Base-by-base conservation (phyloP, 2,888 invertebrate species). In the Rhingia campestris region DNA sequence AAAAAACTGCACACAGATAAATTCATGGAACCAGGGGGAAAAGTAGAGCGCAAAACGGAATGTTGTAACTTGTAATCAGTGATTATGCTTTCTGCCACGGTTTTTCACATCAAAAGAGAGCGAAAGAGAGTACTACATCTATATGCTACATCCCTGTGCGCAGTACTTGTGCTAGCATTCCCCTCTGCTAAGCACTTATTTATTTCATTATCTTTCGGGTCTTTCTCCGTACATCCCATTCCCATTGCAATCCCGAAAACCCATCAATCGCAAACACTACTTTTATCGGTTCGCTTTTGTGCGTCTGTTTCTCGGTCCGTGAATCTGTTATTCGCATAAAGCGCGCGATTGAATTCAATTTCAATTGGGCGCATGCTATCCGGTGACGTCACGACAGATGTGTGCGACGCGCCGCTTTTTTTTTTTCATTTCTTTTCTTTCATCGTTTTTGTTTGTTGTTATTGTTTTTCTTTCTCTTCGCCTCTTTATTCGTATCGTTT, bases 371-470 rank as follows among this genome's bases (percentile, higher is more conserved):
- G 79, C 79, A 79, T 79, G 79, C 79, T 64, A 72, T 69, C 64
- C 79, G 43, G 45, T 79, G 79, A 79, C 79, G 79, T 79, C 79
- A 79, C 72, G 79, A 79, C 79, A 79, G 79, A 64, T 79, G 79
- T 79, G 64, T 66, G 12, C 64, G 43, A 66, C 64, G 41, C 51
- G 53, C 14, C 66, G 49, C n/a, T 67, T 59, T 59, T 49, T 59
- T 66, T 59, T 66, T 58, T 9, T 22, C 22, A 0, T 22, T 47
- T 4, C 10, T n/a, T 30, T 49, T 32, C 10, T 7, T 14, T 41
- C 32, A 4, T 45, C 22, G 22, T 22, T 22, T 22, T 22, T 22
- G 22, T 22, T 22, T 22, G 22, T 22, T 22, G 22, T 22, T 22
- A 22, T 22, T 22, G 22, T 45, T 54, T 33, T 22, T 59, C 51